Base-by-base conservation (phyloP, 2,797 vertebrate genomes). In the Sitta carolinensis region DNA sequence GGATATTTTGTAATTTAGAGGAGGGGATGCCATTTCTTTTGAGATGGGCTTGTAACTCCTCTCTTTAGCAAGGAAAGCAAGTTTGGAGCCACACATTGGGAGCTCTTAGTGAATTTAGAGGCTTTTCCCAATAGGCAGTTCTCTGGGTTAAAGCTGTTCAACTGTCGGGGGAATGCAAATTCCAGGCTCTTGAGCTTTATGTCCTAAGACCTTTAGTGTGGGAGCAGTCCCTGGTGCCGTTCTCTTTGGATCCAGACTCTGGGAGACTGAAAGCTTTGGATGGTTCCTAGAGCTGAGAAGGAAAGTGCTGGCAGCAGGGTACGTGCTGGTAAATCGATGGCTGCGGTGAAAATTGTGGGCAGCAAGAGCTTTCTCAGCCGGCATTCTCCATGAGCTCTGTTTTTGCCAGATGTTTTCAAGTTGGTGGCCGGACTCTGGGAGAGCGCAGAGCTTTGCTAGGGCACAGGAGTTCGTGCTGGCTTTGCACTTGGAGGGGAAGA, bases 191-290 rank as follows among this genome's bases (percentile, higher is more conserved):
- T 58, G 26, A 47, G n/a, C 5, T 30, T 47, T 58, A 11, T 73
- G 54, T 58, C 42, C 16, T 18, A 16, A 16, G 9, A 58, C 42
- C 20, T 18, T 58, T 7, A 36, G 26, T 47, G n/a, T 47, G 54
- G 34, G n/a, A 58, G n/a, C 54, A 47, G n/a, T 30, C 16, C 26
- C 7, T 1, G 3, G 15, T 58, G 69, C 54, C 2, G 0, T 58
- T 47, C 42, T 30, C 20, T 57, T 73, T 74, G 42, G 26, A 47
- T 58, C n/a, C n/a, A 30, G 26, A 23, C 20, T 74, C 26, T 47
- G 20, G 9, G 20, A 23, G 20, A 23, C n/a, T 23, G 42, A 47
- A 58, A 16, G 26, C 20, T 58, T 58, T 3, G 10, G 5, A 7
- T 11, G 43, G 16, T 30, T 18, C 27, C n/a, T 58, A 11, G 43